These are phyloP conservation scores for Saguinus midas DNA, from an alignment of 2,113 vertebrate species.

Conservation along the genomic window DNA sequence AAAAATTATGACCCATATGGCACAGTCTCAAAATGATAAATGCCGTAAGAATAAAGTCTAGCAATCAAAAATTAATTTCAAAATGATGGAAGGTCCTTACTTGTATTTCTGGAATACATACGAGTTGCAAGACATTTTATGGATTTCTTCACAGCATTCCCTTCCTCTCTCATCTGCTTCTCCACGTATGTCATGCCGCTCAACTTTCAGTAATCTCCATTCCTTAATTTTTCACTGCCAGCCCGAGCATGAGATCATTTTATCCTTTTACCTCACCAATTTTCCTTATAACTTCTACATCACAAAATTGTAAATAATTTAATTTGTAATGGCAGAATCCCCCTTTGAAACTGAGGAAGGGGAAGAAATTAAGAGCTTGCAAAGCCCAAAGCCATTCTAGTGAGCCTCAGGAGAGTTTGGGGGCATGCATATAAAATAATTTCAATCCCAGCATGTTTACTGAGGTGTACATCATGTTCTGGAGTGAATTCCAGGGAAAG, in stretches of 20 bases:
- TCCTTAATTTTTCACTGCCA: background rate
- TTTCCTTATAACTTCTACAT: background rate
- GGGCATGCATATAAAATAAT: background rate
- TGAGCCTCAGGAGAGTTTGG: background rate
- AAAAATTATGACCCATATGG: background rate
- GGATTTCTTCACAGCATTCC: background rate
- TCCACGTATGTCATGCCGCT: background rate
- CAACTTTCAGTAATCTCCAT: background rate
- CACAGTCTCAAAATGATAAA: background rate
- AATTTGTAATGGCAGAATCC: background rate
- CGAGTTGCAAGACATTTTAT: background rate
- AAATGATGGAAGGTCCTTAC: background rate
- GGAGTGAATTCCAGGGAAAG: background rate
- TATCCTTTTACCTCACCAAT: background rate
- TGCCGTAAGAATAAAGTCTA: background rate
- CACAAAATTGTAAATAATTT: background rate
- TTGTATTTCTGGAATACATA: background rate
- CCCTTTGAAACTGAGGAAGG: background rate
- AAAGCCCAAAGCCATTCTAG: background rate
- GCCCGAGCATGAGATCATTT: background rate
- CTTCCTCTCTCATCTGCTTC: background rate
- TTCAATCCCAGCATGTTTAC: background rate
- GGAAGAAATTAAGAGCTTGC: background rate
- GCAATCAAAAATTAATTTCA: slow-evolving; percentile 15
- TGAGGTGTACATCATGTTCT: background rate